A percentile compares a stretch with the other conserved stretches of the same genome.
phyloP scores from a whole-genome alignment of 2,113 vertebrate genomes.

The Cyprinodon variegatus region DNA sequence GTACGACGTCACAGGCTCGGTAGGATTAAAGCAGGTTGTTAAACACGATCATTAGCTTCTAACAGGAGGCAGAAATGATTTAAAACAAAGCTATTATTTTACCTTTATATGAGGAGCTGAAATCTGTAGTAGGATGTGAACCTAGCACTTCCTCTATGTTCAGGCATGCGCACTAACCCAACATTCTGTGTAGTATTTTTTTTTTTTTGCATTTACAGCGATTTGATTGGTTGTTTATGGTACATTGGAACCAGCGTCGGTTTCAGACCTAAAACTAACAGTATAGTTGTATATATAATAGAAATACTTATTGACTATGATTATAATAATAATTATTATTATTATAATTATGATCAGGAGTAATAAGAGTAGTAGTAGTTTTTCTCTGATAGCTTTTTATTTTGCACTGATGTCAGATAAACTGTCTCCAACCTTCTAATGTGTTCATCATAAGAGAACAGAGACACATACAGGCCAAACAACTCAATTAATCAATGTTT shows the following conservation, averaged over 20 bases:
- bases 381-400: no score
- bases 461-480: no score
- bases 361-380: no score
- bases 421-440: no score
- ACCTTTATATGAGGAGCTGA: slow-evolving; percentile 63
- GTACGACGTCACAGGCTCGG: neutral
- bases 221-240: slow-evolving; percentile 45
- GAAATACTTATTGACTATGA: neutral
- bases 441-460: no score
- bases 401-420: no score
- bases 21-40: neutral
- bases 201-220: slow-evolving; percentile 7
- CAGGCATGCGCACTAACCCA: slow-evolving; percentile 57
- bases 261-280: neutral
- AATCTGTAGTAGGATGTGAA: slow-evolving; percentile 44
- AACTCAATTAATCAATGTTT: no score
- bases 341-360: no score
- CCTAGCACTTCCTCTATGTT: slow-evolving; percentile 29
- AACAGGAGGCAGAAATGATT: neutral
- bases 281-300: neutral
- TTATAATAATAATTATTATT: no score
- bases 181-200: neutral
- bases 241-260: neutral
- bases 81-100: slow-evolving; percentile 10
- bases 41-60: neutral